A percentile compares a stretch with the other conserved stretches of the same genome.
phyloP scores from a whole-genome alignment of 2,797 vertebrate species.

The Stomatorhinus walkeri region DNA sequence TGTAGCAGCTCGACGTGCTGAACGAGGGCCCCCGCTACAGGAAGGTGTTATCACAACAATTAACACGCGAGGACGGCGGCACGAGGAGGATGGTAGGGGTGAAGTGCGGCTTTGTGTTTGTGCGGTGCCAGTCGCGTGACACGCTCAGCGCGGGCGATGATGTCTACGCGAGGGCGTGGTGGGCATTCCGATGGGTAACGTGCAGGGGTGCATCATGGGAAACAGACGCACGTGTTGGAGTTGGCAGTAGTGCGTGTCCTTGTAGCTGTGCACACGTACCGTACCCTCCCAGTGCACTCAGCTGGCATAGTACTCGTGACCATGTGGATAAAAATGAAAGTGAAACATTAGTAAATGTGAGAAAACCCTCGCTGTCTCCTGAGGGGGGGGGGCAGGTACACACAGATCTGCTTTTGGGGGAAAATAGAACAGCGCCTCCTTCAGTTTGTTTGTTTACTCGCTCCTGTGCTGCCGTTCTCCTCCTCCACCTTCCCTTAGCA shows the following conservation, averaged over 20 bases:
- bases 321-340: neutral
- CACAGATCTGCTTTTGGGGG: neutral
- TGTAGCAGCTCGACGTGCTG: conserved; percentile 68
- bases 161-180: neutral
- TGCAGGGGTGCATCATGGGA: neutral
- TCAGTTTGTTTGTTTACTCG: conserved; percentile 28
- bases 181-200: neutral
- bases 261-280: neutral
- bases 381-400: neutral
- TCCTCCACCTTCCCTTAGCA: conserved; percentile 26
- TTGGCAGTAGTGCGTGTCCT: conserved; percentile 34
- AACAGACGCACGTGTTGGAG: neutral
- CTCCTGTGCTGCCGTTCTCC: conserved; percentile 19
- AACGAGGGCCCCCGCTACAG: conserved; percentile 68
- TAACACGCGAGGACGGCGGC: conserved; percentile 52
- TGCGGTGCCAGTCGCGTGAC: neutral
- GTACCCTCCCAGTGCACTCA: neutral
- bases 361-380: neutral
- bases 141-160: neutral
- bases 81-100: conserved; percentile 20
- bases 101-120: conserved; percentile 36
- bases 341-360: neutral
- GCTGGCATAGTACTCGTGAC: neutral
- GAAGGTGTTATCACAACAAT: conserved; percentile 75
- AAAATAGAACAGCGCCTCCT: conserved; percentile 19